Evolutionary conservation across 2,113 vertebrate genomes (phyloP).

Genomic region (Equus przewalskii): DNA sequence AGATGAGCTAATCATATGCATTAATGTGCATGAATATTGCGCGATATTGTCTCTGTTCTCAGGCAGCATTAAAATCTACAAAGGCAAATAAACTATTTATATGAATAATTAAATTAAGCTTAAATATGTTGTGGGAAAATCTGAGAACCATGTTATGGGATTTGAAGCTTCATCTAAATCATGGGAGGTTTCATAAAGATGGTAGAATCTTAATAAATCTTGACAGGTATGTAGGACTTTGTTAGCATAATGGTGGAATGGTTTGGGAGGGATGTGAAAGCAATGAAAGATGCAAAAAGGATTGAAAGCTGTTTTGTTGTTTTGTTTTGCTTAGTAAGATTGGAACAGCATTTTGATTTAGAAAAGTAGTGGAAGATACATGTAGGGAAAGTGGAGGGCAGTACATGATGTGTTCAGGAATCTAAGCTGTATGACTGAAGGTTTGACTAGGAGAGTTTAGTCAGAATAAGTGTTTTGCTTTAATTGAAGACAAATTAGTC

Average conservation of each 20-base stretch:
- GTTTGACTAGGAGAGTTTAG: not conserved
- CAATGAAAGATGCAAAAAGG: not conserved
- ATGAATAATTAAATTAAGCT: not conserved
- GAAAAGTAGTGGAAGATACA: not conserved
- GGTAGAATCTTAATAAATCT: not conserved
- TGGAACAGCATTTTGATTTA: not conserved
- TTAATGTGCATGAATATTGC: not conserved
- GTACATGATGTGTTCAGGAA: not conserved
- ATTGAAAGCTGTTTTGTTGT: not conserved
- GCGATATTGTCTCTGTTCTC: not conserved
- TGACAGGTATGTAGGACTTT: not conserved
- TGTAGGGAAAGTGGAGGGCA: not conserved
- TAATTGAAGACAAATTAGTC: not conserved
- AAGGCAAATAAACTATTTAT: not conserved
- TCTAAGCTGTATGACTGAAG: not conserved
- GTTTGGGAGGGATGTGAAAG: not conserved
- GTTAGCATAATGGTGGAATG: not conserved
- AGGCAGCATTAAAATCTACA: not conserved
- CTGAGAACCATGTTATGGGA: not conserved
- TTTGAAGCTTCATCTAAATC: not conserved
- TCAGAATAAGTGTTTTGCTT: not conserved
- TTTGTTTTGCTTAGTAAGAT: not conserved
- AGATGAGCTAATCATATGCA: not conserved
- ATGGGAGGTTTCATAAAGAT: not conserved
- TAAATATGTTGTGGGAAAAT: not conserved